Conservation (phyloP, 2,113 vertebrate genomes). For the Anguilla rostrata region DNA sequence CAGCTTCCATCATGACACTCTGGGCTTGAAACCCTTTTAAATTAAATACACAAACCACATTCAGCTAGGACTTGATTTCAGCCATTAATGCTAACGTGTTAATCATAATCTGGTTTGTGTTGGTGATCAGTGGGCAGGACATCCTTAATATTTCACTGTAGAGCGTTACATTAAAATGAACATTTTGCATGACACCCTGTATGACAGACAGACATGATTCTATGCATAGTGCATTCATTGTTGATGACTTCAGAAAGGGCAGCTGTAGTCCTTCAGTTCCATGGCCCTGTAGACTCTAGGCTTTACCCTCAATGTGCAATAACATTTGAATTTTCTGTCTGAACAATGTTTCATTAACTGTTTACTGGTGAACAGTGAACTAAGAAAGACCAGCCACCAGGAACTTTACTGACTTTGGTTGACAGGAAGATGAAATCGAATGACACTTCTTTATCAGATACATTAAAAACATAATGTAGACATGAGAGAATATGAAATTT, state of each 20-base stretch:
- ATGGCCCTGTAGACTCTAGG: background rate
- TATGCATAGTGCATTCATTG: background rate
- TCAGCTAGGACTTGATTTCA: background rate
- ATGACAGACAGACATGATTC: background rate
- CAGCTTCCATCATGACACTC: background rate
- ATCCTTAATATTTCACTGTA: background rate
- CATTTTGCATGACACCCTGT: background rate
- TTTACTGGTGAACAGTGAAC: background rate
- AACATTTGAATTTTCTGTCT: background rate
- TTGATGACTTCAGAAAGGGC: background rate
- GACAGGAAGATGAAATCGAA: background rate
- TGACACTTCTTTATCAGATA: background rate
- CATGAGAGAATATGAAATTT: too few species aligned
- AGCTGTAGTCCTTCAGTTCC: background rate
- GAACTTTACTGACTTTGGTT: background rate
- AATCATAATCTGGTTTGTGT: background rate
- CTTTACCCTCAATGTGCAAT: background rate
- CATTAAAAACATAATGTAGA: too few species aligned
- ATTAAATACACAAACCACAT: background rate
- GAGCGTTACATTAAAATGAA: background rate
- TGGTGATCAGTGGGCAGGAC: background rate
- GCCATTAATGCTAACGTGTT: background rate
- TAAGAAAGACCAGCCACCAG: background rate
- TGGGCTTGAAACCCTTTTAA: background rate
- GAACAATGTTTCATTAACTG: background rate